phyloP scores from a whole-genome alignment of 37 sponge, comb jelly and placozoan genomes.

The Eunapius fragilis region DNA sequence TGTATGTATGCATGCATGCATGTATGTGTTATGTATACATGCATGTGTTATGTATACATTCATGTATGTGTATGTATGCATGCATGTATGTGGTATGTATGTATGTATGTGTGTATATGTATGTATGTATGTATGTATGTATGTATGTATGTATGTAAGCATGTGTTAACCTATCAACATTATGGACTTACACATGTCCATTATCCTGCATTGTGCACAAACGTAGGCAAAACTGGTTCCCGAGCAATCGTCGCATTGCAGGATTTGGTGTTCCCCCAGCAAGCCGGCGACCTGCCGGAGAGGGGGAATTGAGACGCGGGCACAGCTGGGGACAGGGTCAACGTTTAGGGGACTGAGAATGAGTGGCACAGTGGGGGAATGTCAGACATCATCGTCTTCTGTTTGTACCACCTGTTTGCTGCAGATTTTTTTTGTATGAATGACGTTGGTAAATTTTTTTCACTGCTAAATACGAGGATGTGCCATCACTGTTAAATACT shows the following conservation, averaged over 20 bases:
- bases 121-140: too few relatives aligned
- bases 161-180: too few relatives aligned
- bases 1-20: too few relatives aligned
- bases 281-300: constrained; percentile 20
- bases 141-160: too few relatives aligned
- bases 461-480: neutral
- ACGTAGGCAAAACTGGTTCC: constrained; percentile 44
- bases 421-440: neutral
- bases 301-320: constrained; percentile 16
- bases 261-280: constrained; percentile 67
- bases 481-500: too few relatives aligned
- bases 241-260: constrained; percentile 23
- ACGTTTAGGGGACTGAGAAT: constrained; percentile 37
- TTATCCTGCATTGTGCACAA: too few relatives aligned
- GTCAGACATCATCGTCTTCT: neutral
- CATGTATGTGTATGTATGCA: neutral
- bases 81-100: too few relatives aligned
- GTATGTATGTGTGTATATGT: too few relatives aligned
- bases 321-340: constrained; percentile 47
- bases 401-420: neutral
- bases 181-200: too few relatives aligned
- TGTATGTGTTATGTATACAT: too few relatives aligned
- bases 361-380: neutral
- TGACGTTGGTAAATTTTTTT: neutral
- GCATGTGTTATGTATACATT: neutral